Base-by-base conservation (phyloP, 2,113 vertebrate species). In the Lagopus muta region DNA sequence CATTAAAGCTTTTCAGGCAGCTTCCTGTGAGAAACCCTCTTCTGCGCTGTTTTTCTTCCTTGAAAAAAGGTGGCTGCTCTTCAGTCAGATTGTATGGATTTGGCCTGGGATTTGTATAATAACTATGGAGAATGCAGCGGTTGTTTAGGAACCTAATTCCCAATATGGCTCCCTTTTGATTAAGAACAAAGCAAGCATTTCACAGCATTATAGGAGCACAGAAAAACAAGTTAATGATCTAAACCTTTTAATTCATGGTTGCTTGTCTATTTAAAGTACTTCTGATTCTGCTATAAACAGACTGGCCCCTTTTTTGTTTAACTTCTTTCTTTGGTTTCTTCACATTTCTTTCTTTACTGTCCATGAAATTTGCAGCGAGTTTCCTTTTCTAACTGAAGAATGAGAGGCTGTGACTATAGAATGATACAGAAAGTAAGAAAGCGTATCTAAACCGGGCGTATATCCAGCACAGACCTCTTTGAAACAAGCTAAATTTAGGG, bases 191-290 rank as follows among this genome's bases (percentile, higher is more conserved):
- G 98, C 97, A 90, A 97, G 96, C 97, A 69, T 98, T 98, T 98
- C 98, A 97, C 97, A 98, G 97, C 96, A 98, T 98, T 98, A 98
- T 97, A 97, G 97, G 97, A 98, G 98, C 97, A 98, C 97, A 97
- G 98, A 97, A 98, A 98, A 98, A 96, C 98, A 97, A 97, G 98
- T 98, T 98, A 99, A 98, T 98, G 98, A 98, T 99, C 98, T 98
- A 98, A 99, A 98, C 98, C 98, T 97, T 97, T 96, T 98, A 97
- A 98, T 98, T 98, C 98, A 97, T 94, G 97, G 96, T 97, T 98
- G 97, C 94, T 97, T 95, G 97, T 97, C 97, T 97, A 96, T 97
- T 97, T 98, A 96, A 97, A 98, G 96, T 96, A 97, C 98, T 98
- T 97, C 98, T 98, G 97, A 98, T 98, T 98, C 96, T 94, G 91